These are phyloP conservation scores for Stichopus chloronotus DNA, from an alignment of 35 echinoderm and acorn worm genomes.

Conservation along the genomic window DNA sequence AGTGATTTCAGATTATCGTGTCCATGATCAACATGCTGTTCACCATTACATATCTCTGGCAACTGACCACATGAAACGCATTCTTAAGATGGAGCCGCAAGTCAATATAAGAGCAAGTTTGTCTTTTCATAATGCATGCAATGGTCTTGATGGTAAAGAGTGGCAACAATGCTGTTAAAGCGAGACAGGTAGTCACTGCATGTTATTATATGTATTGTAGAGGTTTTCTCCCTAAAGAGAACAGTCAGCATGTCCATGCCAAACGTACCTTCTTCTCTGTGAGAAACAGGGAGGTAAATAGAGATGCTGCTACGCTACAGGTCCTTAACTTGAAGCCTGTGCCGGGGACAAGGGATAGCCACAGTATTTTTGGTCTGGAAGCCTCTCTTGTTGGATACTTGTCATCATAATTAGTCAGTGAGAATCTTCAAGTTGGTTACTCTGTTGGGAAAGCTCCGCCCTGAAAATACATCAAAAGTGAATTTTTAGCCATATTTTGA, in stretches of 20 bases:
- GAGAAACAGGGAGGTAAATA: constrained; percentile 17
- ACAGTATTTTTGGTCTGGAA: constrained; percentile 4
- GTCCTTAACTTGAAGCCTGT: not conserved
- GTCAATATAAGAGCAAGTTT: constrained; percentile 43
- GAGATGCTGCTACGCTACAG: not conserved
- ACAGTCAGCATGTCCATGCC: not conserved
- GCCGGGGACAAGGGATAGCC: not conserved
- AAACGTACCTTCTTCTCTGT: constrained; percentile 47
- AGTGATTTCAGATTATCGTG: constrained; percentile 53
- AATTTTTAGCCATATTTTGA: too few species aligned
- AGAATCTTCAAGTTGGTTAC: too few species aligned
- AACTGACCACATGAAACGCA: not conserved
- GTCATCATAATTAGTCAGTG: too few species aligned
- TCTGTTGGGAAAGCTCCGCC: too few species aligned
- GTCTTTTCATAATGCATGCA: constrained; percentile 36
- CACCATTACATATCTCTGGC: constrained; percentile 49
- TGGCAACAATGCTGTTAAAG: constrained; percentile 7
- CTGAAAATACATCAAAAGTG: too few species aligned
- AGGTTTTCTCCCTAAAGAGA: constrained; percentile 30
- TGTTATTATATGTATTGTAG: constrained; percentile 20
- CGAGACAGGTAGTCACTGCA: not conserved
- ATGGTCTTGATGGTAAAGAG: not conserved
- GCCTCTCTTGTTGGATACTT: not conserved
- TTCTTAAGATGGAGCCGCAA: constrained; percentile 47
- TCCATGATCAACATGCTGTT: constrained; percentile 68